Evolutionary conservation across 2,113 vertebrate genomes (phyloP), one percentile per base, ranked within the genome.

Genomic region (Andinoacara biseriatus): DNA sequence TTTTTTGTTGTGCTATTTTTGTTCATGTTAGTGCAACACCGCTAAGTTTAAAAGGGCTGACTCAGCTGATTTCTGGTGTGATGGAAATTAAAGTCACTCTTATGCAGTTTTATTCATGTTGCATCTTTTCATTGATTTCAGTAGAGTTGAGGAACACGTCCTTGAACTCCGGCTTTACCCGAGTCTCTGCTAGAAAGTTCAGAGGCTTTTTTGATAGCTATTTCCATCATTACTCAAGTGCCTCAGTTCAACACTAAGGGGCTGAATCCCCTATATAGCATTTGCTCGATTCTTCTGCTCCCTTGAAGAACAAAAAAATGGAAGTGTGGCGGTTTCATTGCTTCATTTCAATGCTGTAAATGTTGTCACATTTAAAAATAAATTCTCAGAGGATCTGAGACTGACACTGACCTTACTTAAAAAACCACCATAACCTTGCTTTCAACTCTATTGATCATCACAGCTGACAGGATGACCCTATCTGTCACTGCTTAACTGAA

Each of bases 241-340:
- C 11, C 33, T 84, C 56, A 22, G 59, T 31, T 76, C 24, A 79
- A 58, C 74, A 43, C 43, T 2, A 74, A 89, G 74, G 31, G 40
- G 7, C 56, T 43, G 82, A 84, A 92, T 89, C 80, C 77, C 78
- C 67, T 87, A 80, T 58, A 49, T 72, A 78, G 24, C 46, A 33
- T 75, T 35, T 82, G 29, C 33, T 77, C 86, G 65, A 81, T 56
- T 81, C 67, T 15, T 69, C n/a, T 58, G 62, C 58, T 78, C 62
- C 58, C 15, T 31, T 57, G 7, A 72, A 80, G 7, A 62, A 63
- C 1, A n/a, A 49, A 67, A 33, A 26, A 61, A 7, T 35, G 2
- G n/a, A 58, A 52, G 15, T 24, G 29, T 38, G 29, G 46, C 0
- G 3, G 46, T 52, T 54, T 54, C 24, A 54, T 54, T 72, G 26